Percentiles rank a stretch among this genome's conserved stretches.
Conservation (phyloP, 1,140 invertebrate species). For the Drosophila equinoxialis region DNA sequence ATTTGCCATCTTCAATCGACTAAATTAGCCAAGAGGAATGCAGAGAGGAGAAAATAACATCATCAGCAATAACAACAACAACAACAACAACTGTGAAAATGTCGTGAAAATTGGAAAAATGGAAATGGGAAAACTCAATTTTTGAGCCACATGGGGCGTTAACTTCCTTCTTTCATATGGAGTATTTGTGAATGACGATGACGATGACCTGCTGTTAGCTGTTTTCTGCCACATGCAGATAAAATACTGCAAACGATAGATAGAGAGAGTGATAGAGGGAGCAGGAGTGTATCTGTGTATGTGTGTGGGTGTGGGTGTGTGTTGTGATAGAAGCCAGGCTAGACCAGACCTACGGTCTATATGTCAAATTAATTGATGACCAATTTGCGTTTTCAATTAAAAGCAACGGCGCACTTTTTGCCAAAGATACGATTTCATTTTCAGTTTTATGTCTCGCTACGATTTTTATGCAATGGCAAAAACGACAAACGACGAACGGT, state of each 20-base stretch:
- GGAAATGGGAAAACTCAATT: conserved; percentile 6
- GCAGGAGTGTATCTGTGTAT: not conserved
- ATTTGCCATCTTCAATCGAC: no score
- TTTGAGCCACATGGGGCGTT: conserved; percentile 3
- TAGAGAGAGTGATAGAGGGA: not conserved
- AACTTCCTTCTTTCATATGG: not conserved
- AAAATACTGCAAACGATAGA: not conserved
- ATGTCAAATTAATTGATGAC: conserved; percentile 81
- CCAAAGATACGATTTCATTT: conserved; percentile 66
- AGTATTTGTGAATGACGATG: not conserved
- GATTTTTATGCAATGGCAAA: not conserved
- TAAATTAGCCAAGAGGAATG: no score
- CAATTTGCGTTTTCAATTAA: conserved; percentile 81
- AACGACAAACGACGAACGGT: not conserved
- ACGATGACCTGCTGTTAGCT: conserved; percentile 12
- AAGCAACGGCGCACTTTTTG: conserved; percentile 71
- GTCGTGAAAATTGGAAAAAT: no score
- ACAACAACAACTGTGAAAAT: no score
- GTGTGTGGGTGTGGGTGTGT: no score
- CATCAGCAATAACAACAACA: no score
- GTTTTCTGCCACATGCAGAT: not conserved
- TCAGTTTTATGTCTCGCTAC: conserved; percentile 21
- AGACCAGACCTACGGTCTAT: conserved; percentile 55
- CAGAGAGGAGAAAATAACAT: no score
- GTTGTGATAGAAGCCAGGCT: not conserved